A percentile compares a stretch with the other conserved stretches of the same genome.
phyloP scores from a whole-genome alignment of 1,140 invertebrate species.

The Dysdera silvatica region DNA sequence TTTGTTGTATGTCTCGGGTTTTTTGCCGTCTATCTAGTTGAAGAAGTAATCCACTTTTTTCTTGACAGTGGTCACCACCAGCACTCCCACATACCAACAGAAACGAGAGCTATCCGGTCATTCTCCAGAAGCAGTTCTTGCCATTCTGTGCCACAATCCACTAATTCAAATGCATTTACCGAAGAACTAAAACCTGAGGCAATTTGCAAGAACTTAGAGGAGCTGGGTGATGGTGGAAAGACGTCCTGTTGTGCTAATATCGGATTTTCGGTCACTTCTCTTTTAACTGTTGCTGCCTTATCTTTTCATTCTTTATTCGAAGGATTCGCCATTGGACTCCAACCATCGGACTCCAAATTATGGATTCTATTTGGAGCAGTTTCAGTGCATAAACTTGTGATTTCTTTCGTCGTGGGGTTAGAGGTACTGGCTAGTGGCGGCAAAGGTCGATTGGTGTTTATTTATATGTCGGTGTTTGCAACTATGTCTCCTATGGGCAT shows the following conservation, averaged over 20 bases:
- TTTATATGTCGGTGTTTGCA: constrained; percentile 31
- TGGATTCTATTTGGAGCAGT: constrained; percentile 76
- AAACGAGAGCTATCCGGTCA: constrained; percentile 1
- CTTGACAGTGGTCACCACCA: too few species aligned
- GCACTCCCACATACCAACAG: constrained; percentile 16
- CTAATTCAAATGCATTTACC: too few species aligned
- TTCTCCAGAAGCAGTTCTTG: constrained; percentile 8
- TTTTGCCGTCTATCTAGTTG: constrained; percentile 20
- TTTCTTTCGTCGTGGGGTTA: constrained; percentile 54
- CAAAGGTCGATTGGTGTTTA: constrained; percentile 16
- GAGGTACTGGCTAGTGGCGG: constrained; percentile 36
- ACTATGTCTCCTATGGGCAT: constrained; percentile 37
- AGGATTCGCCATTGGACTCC: constrained; percentile 71
- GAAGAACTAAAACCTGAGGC: too few species aligned
- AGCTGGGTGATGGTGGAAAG: too few species aligned
- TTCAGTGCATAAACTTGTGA: constrained; percentile 79
- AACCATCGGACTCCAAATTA: constrained; percentile 54
- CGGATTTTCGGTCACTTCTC: constrained; percentile 21
- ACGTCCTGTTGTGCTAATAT: too few species aligned
- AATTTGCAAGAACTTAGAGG: background rate
- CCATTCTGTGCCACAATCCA: too few species aligned
- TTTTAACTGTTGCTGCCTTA: constrained; percentile 51
- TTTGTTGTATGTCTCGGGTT: constrained; percentile 22
- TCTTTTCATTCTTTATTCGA: constrained; percentile 88
- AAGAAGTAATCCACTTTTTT: constrained; percentile 22